These are phyloP conservation scores for Boulengeromyrus knoepffleri DNA, from an alignment of 2,113 vertebrate genomes.

Conservation along the genomic window DNA sequence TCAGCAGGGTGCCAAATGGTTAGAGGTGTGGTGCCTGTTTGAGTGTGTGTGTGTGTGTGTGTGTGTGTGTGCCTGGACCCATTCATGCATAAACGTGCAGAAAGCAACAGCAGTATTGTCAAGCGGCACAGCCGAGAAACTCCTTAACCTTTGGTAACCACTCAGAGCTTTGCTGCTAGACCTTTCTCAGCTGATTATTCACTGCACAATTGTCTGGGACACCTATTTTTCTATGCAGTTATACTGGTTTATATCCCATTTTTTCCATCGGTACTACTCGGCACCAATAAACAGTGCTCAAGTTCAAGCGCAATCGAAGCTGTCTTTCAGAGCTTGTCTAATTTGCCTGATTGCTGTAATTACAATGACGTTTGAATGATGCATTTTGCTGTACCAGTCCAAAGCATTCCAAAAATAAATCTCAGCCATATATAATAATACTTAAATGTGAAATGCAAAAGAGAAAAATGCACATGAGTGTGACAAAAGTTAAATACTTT, in stretches of 20 bases:
- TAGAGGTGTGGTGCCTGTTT: not conserved
- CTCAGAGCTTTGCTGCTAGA: not conserved
- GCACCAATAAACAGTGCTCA: not conserved
- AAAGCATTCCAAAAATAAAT: not conserved
- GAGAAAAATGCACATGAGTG: not conserved
- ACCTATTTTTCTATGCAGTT: not conserved
- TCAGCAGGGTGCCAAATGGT: not conserved
- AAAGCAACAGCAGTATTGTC: not conserved
- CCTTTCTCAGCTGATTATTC: not conserved
- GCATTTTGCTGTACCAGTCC: not conserved
- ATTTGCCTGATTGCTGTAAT: constrained; percentile 3
- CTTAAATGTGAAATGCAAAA: not conserved
- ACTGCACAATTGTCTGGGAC: not conserved
- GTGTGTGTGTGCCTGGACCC: not conserved
- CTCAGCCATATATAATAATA: not conserved
- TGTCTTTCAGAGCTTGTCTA: not conserved
- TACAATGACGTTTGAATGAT: constrained; percentile 4
- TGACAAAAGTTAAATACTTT: not conserved
- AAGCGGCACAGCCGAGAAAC: not conserved
- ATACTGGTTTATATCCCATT: not conserved
- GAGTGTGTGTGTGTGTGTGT: not conserved
- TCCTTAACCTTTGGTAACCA: not conserved
- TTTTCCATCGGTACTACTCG: not conserved
- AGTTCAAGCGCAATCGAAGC: not conserved
- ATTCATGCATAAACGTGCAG: not conserved